Percentiles rank a stretch among this genome's conserved stretches.
phyloP scores from a whole-genome alignment of 2,797 vertebrate species.

The Presbytis comata region DNA sequence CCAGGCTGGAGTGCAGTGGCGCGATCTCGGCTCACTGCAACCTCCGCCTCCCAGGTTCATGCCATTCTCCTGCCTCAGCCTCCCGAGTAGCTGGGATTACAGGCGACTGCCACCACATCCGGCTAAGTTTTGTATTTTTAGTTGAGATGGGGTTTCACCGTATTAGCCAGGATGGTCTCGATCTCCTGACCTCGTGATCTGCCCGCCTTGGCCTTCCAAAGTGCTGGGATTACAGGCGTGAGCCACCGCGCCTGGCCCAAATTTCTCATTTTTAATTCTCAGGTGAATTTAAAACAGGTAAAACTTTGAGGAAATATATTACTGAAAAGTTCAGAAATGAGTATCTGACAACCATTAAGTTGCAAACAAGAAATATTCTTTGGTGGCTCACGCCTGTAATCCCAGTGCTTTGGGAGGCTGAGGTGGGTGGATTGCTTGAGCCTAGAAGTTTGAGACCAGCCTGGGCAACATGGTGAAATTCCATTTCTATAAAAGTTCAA shows the following conservation, averaged over 20 bases:
- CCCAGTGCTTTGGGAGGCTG: not conserved
- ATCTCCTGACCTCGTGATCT: no score
- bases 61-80: no score
- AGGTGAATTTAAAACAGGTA: constrained; percentile 35
- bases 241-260: not conserved
- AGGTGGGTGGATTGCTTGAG: not conserved
- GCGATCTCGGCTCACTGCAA: no score
- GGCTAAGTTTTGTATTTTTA: no score
- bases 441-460: not conserved
- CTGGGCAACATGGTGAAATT: not conserved
- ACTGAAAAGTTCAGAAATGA: not conserved
- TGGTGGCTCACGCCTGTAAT: not conserved
- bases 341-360: not conserved
- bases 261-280: constrained; percentile 28
- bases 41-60: no score
- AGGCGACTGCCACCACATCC: no score
- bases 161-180: no score
- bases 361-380: constrained; percentile 25
- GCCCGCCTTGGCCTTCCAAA: no score
- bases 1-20: no score
- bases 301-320: constrained; percentile 24
- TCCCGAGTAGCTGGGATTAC: no score
- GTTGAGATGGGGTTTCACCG: no score
- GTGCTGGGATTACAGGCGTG: no score
- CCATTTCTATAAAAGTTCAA: not conserved